Evolutionary conservation across 2,113 vertebrate species (phyloP).

Genomic region (Pollachius pollachius): DNA sequence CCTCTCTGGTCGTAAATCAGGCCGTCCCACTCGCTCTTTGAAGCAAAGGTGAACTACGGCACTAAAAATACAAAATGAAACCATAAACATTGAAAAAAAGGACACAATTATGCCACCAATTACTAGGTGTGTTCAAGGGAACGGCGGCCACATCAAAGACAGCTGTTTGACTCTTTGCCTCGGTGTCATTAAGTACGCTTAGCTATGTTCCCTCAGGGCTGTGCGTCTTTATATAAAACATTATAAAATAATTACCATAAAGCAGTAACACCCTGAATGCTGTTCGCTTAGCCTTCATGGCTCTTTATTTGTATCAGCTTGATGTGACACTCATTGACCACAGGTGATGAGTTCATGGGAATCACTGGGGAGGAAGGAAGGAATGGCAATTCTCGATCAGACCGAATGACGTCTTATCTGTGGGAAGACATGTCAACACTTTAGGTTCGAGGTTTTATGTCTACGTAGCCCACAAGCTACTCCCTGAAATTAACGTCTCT

Average conservation of each 20-base stretch:
- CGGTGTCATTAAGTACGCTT: constrained; percentile 55
- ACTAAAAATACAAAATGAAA: neutral
- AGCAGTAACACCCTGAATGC: constrained; percentile 45
- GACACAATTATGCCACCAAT: constrained; percentile 61
- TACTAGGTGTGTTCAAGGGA: constrained; percentile 58
- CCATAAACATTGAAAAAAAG: constrained; percentile 21
- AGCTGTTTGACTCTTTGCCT: constrained; percentile 51
- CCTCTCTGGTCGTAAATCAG: constrained; percentile 52
- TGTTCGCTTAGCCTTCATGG: constrained; percentile 35
- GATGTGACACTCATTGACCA: constrained; percentile 38
- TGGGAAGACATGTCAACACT: constrained; percentile 31
- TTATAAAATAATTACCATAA: constrained; percentile 60
- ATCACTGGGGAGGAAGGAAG: constrained; percentile 30
- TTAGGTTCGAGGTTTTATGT: constrained; percentile 16
- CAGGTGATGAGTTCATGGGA: constrained; percentile 59
- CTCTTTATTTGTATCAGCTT: constrained; percentile 29
- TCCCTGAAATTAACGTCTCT: constrained; percentile 24
- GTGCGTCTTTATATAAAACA: constrained; percentile 16
- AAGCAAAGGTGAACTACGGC: constrained; percentile 50
- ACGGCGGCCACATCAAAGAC: constrained; percentile 50
- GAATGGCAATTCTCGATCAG: constrained; percentile 25
- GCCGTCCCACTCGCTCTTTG: constrained; percentile 29
- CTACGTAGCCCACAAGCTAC: constrained; percentile 17
- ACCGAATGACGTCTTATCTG: constrained; percentile 30
- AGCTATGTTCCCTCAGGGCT: neutral